phyloP scores from a whole-genome alignment of 2,797 vertebrate species.

The Podarcis siculus region DNA sequence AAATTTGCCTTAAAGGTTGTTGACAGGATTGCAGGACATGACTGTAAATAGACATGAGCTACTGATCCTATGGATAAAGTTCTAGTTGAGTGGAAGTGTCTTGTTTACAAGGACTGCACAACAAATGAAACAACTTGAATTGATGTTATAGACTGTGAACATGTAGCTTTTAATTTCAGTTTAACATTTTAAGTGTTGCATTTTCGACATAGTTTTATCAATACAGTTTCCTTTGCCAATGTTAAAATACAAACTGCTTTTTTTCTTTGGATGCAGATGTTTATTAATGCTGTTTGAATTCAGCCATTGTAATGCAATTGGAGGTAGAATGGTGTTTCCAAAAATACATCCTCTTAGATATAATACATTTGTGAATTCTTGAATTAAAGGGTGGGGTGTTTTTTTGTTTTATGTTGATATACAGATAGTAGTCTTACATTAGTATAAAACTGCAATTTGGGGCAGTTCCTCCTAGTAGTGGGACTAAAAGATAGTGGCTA shows the following conservation, averaged over 20 bases:
- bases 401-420: background rate
- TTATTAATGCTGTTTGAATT: background rate
- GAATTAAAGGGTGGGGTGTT: background rate
- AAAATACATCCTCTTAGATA: background rate
- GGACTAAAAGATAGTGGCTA: background rate
- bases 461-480: background rate
- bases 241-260: background rate
- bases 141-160: background rate
- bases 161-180: background rate
- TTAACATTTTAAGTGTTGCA: background rate
- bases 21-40: background rate
- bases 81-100: background rate
- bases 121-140: background rate
- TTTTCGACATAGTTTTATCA: background rate
- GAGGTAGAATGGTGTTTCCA: background rate
- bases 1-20: background rate
- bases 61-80: background rate
- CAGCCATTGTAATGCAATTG: background rate
- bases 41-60: background rate
- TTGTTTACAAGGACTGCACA: background rate
- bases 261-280: background rate
- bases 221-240: background rate
- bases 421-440: background rate
- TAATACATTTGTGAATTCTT: background rate
- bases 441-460: background rate